These are phyloP conservation scores for Leontocebus nigricollis DNA, from an alignment of 2,797 vertebrate genomes.

Conservation along the genomic window DNA sequence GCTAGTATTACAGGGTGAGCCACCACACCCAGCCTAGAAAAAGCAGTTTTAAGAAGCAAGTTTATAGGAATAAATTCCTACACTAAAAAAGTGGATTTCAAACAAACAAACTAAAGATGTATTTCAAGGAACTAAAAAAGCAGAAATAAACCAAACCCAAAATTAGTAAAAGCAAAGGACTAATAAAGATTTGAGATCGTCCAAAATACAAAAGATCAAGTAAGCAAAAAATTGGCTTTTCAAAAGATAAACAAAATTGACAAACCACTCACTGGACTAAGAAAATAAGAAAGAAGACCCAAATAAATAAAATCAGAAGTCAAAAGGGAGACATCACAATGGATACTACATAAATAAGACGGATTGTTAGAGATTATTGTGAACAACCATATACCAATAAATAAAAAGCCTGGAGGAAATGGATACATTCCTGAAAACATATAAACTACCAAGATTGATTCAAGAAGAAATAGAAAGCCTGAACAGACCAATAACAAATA, in stretches of 20 bases:
- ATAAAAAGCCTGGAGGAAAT: background rate
- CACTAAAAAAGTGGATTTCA: background rate
- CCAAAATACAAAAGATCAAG: background rate
- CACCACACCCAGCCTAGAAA: fast-evolving
- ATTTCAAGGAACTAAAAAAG: background rate
- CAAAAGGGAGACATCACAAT: background rate
- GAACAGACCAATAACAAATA: background rate
- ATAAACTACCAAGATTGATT: background rate
- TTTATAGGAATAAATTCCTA: background rate
- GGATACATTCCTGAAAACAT: background rate
- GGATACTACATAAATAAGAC: background rate
- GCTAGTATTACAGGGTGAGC: background rate
- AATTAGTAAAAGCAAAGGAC: background rate
- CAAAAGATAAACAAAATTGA: no score
- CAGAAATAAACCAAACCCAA: background rate
- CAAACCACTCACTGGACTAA: background rate
- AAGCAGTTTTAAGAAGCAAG: background rate
- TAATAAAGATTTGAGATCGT: background rate
- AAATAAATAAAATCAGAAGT: background rate
- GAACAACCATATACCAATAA: background rate
- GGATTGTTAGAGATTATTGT: background rate
- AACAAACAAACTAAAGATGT: background rate
- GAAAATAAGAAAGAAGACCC: background rate
- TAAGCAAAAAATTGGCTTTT: background rate
- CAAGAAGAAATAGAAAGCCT: background rate